Conservation (phyloP, 2,113 vertebrate genomes). For the Lasiurus borealis region DNA sequence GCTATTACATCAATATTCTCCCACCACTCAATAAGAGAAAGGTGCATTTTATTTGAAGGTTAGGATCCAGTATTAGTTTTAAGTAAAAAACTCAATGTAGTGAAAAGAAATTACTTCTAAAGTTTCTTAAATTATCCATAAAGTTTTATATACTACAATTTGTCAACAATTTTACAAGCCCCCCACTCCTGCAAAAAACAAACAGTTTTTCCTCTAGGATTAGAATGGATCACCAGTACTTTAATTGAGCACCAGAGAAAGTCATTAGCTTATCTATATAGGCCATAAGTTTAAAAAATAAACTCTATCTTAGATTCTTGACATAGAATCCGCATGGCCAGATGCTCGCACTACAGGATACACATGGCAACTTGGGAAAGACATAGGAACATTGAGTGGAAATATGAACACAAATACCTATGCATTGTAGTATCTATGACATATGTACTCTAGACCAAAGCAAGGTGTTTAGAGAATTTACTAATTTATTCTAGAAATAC, state of each 20-base stretch:
- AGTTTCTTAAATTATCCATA: neutral
- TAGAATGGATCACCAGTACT: neutral
- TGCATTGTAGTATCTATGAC: neutral
- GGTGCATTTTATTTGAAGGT: constrained; percentile 21
- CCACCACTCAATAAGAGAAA: neutral
- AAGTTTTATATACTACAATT: constrained; percentile 39
- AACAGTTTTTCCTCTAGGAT: neutral
- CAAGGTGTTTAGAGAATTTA: neutral
- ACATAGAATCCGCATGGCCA: neutral
- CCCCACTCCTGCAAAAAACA: neutral
- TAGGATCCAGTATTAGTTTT: constrained; percentile 14
- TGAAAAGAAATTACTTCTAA: constrained; percentile 29
- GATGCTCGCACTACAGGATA: neutral
- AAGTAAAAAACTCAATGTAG: neutral
- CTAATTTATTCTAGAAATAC: constrained; percentile 19
- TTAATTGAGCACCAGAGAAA: constrained; percentile 16
- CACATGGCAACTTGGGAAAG: neutral
- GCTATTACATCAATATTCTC: neutral
- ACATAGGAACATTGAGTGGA: neutral
- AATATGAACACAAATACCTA: neutral
- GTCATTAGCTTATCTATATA: neutral
- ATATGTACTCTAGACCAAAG: neutral
- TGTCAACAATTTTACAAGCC: neutral
- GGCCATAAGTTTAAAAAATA: neutral
- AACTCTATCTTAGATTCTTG: constrained; percentile 20